phyloP scores from a whole-genome alignment of 2,888 invertebrate species.

The Tubiluchus corallicola region DNA sequence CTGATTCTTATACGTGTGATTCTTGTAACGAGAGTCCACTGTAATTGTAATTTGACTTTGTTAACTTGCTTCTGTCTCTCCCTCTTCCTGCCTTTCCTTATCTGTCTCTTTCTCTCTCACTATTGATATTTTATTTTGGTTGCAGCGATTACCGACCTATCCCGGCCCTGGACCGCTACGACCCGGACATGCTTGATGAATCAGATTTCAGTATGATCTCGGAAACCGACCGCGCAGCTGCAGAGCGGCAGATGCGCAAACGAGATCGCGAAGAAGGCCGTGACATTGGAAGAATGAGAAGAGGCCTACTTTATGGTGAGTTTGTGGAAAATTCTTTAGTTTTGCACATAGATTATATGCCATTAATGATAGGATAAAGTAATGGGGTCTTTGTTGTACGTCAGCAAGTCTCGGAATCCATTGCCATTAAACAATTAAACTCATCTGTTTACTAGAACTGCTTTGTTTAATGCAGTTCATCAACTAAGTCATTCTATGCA shows the following conservation, averaged over 20 bases:
- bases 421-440: no score
- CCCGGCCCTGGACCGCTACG: slow-evolving; percentile 84
- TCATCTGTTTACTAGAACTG: no score
- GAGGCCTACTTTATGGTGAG: no score
- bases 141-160: slow-evolving; percentile 83
- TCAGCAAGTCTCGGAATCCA: no score
- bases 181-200: slow-evolving; percentile 62
- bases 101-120: slow-evolving; percentile 12
- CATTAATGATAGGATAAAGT: slow-evolving; percentile 4
- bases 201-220: slow-evolving; percentile 58
- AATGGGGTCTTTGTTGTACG: no score
- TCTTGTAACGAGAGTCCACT: no score
- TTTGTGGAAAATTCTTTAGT: slow-evolving; percentile 4
- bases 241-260: slow-evolving; percentile 68
- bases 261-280: slow-evolving; percentile 66
- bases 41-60: neutral
- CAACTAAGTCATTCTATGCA: no score
- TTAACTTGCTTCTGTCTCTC: slow-evolving; percentile 11
- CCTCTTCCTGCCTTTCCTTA: no score
- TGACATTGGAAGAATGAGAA: slow-evolving; percentile 37
- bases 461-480: no score
- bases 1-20: no score
- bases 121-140: slow-evolving; percentile 1
- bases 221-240: slow-evolving; percentile 61
- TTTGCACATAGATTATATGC: slow-evolving; percentile 6